phyloP scores from a whole-genome alignment of 2,113 vertebrate species.

The Xiphophorus hellerii region DNA sequence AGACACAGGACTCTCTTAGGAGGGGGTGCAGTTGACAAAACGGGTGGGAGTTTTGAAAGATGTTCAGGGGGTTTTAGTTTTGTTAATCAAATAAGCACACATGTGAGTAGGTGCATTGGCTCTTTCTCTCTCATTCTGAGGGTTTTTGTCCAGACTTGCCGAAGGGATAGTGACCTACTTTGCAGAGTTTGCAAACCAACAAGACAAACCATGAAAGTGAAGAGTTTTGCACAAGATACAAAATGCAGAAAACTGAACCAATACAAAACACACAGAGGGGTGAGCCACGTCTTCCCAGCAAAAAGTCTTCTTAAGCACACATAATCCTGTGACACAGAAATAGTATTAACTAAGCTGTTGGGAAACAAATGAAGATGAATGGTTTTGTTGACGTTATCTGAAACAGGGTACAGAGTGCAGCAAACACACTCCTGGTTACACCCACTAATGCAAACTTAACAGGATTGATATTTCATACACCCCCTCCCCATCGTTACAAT shows the following conservation, averaged over 20 bases:
- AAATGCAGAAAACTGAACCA: not conserved
- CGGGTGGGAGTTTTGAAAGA: slow-evolving; percentile 22
- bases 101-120: slow-evolving; percentile 21
- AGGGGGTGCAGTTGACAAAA: slow-evolving; percentile 17
- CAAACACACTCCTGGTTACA: slow-evolving; percentile 26
- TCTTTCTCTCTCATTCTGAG: slow-evolving; percentile 28
- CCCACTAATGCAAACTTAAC: slow-evolving; percentile 16
- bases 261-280: slow-evolving; percentile 21
- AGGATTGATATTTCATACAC: not conserved
- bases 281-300: slow-evolving; percentile 4
- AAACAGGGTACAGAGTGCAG: slow-evolving; percentile 15
- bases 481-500: slow-evolving; percentile 1
- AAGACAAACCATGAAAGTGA: slow-evolving; percentile 29
- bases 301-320: slow-evolving; percentile 23
- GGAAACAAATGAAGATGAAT: slow-evolving; percentile 29
- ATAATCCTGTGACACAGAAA: slow-evolving; percentile 25
- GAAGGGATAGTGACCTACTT: slow-evolving; percentile 46
- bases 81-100: slow-evolving; percentile 13
- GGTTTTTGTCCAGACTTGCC: slow-evolving; percentile 55
- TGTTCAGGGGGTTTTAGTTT: slow-evolving; percentile 23
- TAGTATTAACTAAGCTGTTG: slow-evolving; percentile 1
- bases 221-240: not conserved
- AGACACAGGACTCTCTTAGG: slow-evolving; percentile 3
- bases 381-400: slow-evolving; percentile 38
- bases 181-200: slow-evolving; percentile 36